A percentile compares a stretch with the other conserved stretches of the same genome.
These are phyloP conservation scores for Platyrinchus mystaceus DNA, from an alignment of 2,797 vertebrate genomes.

Conservation along the genomic window DNA sequence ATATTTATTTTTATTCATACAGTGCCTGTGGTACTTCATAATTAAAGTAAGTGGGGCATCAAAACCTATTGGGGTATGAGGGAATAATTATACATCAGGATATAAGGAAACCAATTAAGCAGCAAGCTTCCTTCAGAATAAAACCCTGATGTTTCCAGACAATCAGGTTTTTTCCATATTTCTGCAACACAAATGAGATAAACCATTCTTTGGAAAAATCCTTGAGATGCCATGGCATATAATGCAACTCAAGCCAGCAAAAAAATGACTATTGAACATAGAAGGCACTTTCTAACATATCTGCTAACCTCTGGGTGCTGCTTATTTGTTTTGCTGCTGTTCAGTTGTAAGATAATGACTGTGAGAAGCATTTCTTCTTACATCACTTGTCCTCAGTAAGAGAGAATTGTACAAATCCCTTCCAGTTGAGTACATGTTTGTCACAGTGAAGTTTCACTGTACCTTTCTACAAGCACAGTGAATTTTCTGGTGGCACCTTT, in stretches of 20 bases:
- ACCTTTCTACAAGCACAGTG: neutral
- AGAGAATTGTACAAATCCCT: neutral
- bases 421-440: neutral
- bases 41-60: neutral
- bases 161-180: neutral
- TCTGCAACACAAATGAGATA: neutral
- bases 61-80: neutral
- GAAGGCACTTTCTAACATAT: neutral
- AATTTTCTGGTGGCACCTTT: neutral
- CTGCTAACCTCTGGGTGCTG: neutral
- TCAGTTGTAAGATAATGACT: neutral
- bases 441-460: neutral
- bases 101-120: neutral
- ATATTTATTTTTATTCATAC: conserved; percentile 24
- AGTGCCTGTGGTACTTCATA: neutral
- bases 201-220: neutral
- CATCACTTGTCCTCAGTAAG: neutral
- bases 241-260: neutral
- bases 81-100: neutral
- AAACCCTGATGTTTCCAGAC: neutral
- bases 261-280: neutral
- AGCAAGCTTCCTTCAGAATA: neutral
- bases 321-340: neutral
- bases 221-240: neutral
- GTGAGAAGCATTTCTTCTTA: neutral